These are phyloP conservation scores for Ips typographus DNA, from an alignment of 1,140 invertebrate genomes.

Conservation along the genomic window DNA sequence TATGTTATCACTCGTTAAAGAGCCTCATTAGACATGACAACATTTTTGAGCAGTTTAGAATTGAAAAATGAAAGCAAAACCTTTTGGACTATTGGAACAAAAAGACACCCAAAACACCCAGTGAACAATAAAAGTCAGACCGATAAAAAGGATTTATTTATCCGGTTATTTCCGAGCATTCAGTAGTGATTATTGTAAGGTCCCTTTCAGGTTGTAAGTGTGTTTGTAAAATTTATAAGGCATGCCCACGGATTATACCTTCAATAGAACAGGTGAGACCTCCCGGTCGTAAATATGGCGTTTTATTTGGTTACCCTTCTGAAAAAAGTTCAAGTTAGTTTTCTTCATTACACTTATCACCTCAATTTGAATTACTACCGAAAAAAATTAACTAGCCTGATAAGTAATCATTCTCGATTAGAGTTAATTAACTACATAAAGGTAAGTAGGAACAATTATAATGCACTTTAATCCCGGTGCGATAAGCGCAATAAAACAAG, in stretches of 20 bases:
- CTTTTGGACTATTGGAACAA: too few species aligned
- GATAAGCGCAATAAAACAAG: background rate
- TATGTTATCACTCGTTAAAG: too few species aligned
- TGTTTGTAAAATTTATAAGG: slow-evolving; percentile 36
- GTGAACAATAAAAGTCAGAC: slow-evolving; percentile 19
- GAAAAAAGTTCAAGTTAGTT: slow-evolving; percentile 35
- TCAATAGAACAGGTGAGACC: slow-evolving; percentile 34
- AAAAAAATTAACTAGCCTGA: too few species aligned
- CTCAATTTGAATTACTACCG: background rate
- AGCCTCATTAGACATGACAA: too few species aligned
- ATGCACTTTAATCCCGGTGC: background rate
- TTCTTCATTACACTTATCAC: slow-evolving; percentile 31
- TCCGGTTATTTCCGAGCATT: slow-evolving; percentile 31
- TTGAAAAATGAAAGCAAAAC: too few species aligned
- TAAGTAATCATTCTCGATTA: too few species aligned
- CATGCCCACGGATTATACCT: slow-evolving; percentile 29
- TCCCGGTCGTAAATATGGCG: background rate
- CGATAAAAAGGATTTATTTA: slow-evolving; percentile 31
- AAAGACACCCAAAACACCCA: too few species aligned
- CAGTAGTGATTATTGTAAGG: slow-evolving; percentile 19
- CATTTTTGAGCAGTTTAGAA: too few species aligned
- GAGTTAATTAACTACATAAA: too few species aligned
- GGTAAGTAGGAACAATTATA: background rate
- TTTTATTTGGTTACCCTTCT: slow-evolving; percentile 2
- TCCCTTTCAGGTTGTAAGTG: slow-evolving; percentile 28